Evolutionary conservation across 92 coral and sea anemone species (phyloP).

Genomic region (Epizoanthus rinbou): DNA sequence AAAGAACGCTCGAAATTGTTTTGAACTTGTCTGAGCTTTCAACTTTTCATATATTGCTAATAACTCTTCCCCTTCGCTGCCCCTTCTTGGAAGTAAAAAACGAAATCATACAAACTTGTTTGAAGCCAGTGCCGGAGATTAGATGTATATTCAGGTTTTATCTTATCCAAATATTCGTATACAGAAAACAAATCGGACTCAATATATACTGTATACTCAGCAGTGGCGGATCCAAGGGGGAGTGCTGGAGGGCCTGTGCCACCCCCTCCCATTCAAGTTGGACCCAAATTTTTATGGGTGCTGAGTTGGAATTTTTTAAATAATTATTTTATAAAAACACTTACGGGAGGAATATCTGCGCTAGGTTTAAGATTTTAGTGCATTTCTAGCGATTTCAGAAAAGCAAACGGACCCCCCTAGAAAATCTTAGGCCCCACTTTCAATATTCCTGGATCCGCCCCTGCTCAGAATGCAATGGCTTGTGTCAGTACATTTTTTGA

Average conservation of each 20-base stretch:
- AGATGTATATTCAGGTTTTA: conserved; percentile 16
- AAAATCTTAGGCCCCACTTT: too few relatives aligned
- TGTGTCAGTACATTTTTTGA: neutral
- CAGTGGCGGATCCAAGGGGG: too few relatives aligned
- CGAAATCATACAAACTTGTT: neutral
- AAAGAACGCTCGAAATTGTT: conserved; percentile 1
- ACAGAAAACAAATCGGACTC: conserved; percentile 3
- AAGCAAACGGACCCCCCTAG: too few relatives aligned
- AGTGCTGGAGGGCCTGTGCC: too few relatives aligned
- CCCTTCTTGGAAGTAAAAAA: neutral
- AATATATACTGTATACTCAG: neutral
- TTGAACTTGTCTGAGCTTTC: conserved; percentile 13
- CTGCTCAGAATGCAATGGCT: neutral
- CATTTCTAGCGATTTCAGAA: too few relatives aligned
- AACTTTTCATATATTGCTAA: neutral
- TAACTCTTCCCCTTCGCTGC: neutral
- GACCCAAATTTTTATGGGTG: too few relatives aligned
- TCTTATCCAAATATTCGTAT: conserved; percentile 4
- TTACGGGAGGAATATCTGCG: too few relatives aligned
- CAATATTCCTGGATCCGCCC: too few relatives aligned
- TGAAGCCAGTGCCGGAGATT: neutral
- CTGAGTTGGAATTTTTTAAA: too few relatives aligned
- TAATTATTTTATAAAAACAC: too few relatives aligned
- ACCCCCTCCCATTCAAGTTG: too few relatives aligned
- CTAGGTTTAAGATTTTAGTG: too few relatives aligned